Conservation (phyloP, 2,113 vertebrate genomes). For the Cyanocitta stelleri region DNA sequence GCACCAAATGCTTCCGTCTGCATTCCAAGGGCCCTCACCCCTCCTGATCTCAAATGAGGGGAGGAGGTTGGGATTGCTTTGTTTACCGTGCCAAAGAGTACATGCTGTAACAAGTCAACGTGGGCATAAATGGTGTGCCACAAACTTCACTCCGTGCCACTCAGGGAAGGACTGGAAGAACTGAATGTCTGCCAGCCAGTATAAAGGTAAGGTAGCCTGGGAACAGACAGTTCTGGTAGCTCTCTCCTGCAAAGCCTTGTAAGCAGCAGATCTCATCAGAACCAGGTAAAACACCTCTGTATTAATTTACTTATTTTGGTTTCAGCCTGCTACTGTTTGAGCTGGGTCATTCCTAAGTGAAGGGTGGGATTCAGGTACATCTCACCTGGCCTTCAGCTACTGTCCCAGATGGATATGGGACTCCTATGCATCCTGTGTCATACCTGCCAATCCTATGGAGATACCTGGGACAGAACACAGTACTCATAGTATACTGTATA, state of each 20-base stretch:
- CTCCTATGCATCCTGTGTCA: background rate
- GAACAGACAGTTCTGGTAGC: constrained; percentile 51
- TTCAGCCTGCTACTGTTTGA: background rate
- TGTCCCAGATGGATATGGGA: background rate
- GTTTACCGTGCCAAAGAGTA: constrained; percentile 40
- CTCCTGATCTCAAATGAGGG: background rate
- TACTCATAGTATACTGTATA: background rate
- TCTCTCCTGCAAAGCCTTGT: constrained; percentile 1
- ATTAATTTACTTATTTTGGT: constrained; percentile 27
- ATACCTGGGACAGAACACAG: background rate
- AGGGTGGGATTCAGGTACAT: background rate
- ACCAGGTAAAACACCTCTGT: constrained; percentile 27
- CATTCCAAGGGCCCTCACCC: background rate
- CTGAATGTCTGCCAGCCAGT: constrained; percentile 43
- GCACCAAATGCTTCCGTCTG: background rate
- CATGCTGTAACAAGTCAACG: constrained; percentile 56
- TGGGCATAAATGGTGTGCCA: constrained; percentile 38
- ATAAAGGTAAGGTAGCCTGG: constrained; percentile 22
- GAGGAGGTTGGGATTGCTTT: constrained; percentile 30
- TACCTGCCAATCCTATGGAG: background rate
- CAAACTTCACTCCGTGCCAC: constrained; percentile 5
- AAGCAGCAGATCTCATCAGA: constrained; percentile 49
- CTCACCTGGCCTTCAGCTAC: background rate
- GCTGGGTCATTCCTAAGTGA: background rate
- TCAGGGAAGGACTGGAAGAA: constrained; percentile 29